Evolutionary conservation across 2,888 invertebrate genomes (phyloP).

Genomic region (Drosophila merina): DNA sequence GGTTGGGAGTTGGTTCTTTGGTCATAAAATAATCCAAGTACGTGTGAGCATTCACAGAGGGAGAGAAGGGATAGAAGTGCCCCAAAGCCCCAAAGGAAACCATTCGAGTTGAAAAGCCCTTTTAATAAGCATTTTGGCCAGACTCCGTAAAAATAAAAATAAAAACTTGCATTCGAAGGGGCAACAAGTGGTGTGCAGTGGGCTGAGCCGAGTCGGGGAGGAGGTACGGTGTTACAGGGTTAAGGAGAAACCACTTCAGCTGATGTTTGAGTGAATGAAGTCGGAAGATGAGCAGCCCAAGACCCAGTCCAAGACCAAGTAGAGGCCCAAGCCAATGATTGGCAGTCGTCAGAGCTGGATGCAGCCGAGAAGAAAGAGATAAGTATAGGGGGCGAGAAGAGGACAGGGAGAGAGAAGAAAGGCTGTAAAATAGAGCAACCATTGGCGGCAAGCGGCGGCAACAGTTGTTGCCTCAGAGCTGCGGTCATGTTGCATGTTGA

Average conservation of each 20-base stretch:
- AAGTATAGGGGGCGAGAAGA: not conserved
- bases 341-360: constrained; percentile 49
- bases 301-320: constrained; percentile 6
- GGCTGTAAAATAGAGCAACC: constrained; percentile 72
- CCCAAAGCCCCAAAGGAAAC: constrained; percentile 54
- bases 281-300: constrained; percentile 68
- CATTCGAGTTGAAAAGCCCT: constrained; percentile 77
- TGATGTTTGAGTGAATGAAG: constrained; percentile 74
- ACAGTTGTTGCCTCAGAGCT: constrained; percentile 58
- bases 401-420: constrained; percentile 22
- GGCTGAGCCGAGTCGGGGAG: constrained; percentile 2
- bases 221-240: constrained; percentile 26
- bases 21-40: constrained; percentile 31
- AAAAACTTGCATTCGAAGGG: constrained; percentile 34
- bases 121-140: constrained; percentile 72
- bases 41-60: constrained; percentile 10
- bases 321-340: constrained; percentile 62
- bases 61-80: constrained; percentile 32
- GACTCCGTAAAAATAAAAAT: constrained; percentile 32
- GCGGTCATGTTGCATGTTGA: constrained; percentile 54
- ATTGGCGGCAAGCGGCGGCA: constrained; percentile 25
- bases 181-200: constrained; percentile 65
- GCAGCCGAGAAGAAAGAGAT: no score
- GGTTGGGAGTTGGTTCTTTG: constrained; percentile 6
- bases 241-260: constrained; percentile 53